Evolutionary conservation across 2,113 vertebrate genomes (phyloP), one percentile per base, ranked within the genome.

Genomic region (Eurystomus gularis): DNA sequence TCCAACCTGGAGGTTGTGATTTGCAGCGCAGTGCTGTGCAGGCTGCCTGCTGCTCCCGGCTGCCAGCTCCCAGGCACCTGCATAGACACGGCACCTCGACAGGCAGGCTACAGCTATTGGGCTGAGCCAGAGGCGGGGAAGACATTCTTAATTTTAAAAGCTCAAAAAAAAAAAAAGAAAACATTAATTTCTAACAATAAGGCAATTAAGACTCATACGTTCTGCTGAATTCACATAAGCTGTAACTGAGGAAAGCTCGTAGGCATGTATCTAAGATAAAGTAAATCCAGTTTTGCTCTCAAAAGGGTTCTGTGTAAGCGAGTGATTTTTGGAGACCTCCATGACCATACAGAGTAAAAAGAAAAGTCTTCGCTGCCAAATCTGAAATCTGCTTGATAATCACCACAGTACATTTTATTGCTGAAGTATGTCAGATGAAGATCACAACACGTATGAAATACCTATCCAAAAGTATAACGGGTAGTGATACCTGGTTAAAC

Each of bases 41-140:
- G 40, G 51, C 33, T 33, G 33, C 40, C n/a, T 31, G 13, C 13
- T 62, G 46, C 24, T 21, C 52, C 57, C 5, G 46, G 28, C 68
- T 44, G 17, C 60, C 3, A 28, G 39, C 51, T 28, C 58, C 31
- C 57, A n/a, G 69, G 6, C 6, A 11, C 33, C 46, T 23, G 20
- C 35, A 49, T 42, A 8, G 29, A 12, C 1, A 1, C 44, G 3
- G 1, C 66, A 69, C 19, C 69, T 71, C 11, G 1, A 9, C 17
- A 40, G 26, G 10, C 24, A 65, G 24, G 54, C 58, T 65, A 44
- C 54, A 82, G 39, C 18, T 65, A 17, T 6, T 42, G 17, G 9
- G 29, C 71, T 86, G 75, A 83, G 71, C 4, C 65, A 84, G 21
- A 71, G 31, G 3, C n/a, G 19, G 13, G 46, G 42, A 70, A 84